Conservation (phyloP, 2,888 invertebrate genomes). For the Lottia scabra region DNA sequence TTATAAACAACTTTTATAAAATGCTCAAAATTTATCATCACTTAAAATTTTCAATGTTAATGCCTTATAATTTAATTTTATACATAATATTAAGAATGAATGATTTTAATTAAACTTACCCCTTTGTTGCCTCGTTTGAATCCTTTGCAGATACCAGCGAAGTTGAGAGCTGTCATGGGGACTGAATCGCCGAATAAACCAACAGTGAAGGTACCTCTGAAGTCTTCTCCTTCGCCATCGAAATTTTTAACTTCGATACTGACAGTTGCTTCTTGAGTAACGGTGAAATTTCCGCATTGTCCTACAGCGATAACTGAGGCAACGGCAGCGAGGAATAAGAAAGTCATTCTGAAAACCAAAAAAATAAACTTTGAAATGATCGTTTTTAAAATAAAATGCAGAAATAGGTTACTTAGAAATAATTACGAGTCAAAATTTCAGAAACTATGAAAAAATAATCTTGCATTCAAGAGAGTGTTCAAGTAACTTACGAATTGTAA, state of each 20-base stretch:
- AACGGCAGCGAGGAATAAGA: constrained; percentile 25
- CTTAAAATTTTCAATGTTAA: too few relatives aligned
- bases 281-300: constrained; percentile 49
- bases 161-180: constrained; percentile 68
- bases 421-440: too few relatives aligned
- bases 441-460: too few relatives aligned
- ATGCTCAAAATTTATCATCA: too few relatives aligned
- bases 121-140: constrained; percentile 50
- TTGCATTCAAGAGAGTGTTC: too few relatives aligned
- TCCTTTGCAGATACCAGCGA: constrained; percentile 61
- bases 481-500: neutral
- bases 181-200: constrained; percentile 66
- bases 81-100: neutral
- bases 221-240: constrained; percentile 62
- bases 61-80: too few relatives aligned
- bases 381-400: too few relatives aligned
- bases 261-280: constrained; percentile 64
- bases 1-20: too few relatives aligned
- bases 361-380: neutral
- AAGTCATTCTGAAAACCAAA: constrained; percentile 24
- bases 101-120: neutral
- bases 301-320: constrained; percentile 30
- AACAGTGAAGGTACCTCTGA: constrained; percentile 58
- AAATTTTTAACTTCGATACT: constrained; percentile 63
- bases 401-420: too few relatives aligned